Evolutionary conservation across 2,113 vertebrate species (phyloP).

Genomic region (Microtus richardsoni): DNA sequence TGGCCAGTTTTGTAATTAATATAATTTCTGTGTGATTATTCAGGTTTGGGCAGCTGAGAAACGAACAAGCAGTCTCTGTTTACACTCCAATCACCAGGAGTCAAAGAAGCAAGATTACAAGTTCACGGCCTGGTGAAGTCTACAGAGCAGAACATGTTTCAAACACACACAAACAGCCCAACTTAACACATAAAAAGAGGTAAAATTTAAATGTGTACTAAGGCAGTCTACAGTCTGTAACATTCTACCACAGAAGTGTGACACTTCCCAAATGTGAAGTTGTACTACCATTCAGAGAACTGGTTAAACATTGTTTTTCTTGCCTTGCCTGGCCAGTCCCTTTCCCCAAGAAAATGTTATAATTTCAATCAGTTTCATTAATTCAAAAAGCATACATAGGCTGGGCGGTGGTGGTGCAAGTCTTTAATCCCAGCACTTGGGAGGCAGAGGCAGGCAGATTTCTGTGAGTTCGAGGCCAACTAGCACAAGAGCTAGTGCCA

Average conservation of each 20-base stretch:
- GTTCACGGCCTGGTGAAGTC: background rate
- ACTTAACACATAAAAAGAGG: slow-evolving; percentile 14
- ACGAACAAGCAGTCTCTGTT: too few relatives aligned
- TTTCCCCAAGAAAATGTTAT: slow-evolving; percentile 32
- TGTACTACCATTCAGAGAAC: background rate
- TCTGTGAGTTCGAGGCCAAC: too few relatives aligned
- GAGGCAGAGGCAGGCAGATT: too few relatives aligned
- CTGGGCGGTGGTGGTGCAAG: too few relatives aligned
- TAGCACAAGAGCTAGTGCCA: too few relatives aligned
- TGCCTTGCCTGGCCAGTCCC: background rate
- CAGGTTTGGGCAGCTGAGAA: too few relatives aligned
- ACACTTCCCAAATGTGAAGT: background rate
- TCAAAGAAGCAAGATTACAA: background rate
- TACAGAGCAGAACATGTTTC: background rate
- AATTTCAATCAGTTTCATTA: slow-evolving; percentile 50
- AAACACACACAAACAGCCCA: background rate
- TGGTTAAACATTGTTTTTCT: slow-evolving; percentile 33
- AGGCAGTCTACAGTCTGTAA: background rate
- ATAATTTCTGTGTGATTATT: too few relatives aligned
- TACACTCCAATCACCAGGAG: background rate
- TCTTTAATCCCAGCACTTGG: too few relatives aligned
- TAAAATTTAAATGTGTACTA: slow-evolving; percentile 40
- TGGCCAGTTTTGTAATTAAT: too few relatives aligned
- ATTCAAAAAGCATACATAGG: background rate
- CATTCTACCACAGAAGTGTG: background rate